Evolutionary conservation across 30 jellyfish, hydroid and myxozoan genomes (phyloP).

Genomic region (Hydractinia symbiolongicarpus): DNA sequence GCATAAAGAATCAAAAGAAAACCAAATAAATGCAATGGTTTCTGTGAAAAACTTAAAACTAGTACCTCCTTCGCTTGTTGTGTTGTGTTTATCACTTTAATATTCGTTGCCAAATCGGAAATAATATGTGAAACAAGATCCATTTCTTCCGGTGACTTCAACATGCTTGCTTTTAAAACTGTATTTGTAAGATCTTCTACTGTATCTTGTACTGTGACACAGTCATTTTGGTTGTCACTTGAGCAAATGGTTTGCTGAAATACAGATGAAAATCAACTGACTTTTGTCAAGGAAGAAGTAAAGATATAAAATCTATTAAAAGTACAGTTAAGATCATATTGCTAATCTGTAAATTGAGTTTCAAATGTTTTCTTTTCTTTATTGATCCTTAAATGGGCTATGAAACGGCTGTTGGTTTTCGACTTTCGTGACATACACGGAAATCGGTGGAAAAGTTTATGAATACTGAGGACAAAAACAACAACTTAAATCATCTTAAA

Average conservation of each 20-base stretch:
- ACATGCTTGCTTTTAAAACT: not conserved
- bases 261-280: not conserved
- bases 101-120: not conserved
- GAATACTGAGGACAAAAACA: no score
- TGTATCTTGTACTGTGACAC: not conserved
- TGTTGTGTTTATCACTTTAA: not conserved
- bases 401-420: no score
- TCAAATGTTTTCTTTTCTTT: no score
- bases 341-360: no score
- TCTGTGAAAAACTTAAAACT: not conserved
- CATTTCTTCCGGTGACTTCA: not conserved
- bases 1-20: no score
- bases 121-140: not conserved
- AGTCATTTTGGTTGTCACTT: not conserved
- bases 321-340: not conserved
- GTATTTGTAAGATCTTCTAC: conserved; percentile 7
- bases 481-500: no score
- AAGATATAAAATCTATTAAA: not conserved
- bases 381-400: no score
- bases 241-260: conserved; percentile 1
- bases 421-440: no score
- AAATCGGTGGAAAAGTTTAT: no score
- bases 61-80: not conserved
- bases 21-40: no score
- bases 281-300: not conserved